Conservation (phyloP, 2,888 invertebrate species). For the Volucella inflata region DNA sequence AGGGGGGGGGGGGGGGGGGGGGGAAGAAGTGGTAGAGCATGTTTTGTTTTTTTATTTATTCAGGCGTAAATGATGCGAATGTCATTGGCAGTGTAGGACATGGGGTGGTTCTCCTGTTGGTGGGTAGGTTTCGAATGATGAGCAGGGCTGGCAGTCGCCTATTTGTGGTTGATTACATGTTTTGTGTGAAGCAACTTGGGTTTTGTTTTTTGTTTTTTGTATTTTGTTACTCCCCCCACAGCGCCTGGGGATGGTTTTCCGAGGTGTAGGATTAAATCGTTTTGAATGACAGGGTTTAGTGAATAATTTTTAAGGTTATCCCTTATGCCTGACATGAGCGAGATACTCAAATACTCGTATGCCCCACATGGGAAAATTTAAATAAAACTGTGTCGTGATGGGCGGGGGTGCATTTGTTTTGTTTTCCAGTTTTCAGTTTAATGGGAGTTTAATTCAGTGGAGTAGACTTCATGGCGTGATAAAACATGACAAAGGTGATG, state of each 20-base stretch:
- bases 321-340: too few relatives aligned
- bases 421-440: conserved; percentile 45
- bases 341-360: conserved; percentile 17
- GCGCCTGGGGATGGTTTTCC: background rate
- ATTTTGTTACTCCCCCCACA: background rate
- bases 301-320: conserved; percentile 56
- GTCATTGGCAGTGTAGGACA: background rate
- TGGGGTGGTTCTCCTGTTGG: background rate
- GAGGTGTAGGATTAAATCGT: conserved; percentile 62
- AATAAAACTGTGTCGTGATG: conserved; percentile 47
- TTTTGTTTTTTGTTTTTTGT: conserved; percentile 29
- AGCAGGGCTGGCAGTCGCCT: conserved; percentile 51
- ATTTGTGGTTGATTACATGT: conserved; percentile 59
- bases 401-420: conserved; percentile 13
- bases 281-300: conserved; percentile 68
- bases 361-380: conserved; percentile 40
- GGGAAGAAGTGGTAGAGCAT: background rate
- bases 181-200: conserved; percentile 35
- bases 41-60: conserved; percentile 60
- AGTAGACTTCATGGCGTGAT: conserved; percentile 55
- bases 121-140: conserved; percentile 38
- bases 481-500: conserved; percentile 52
- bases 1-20: background rate
- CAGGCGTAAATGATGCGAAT: conserved; percentile 37
- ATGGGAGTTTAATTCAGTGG: conserved; percentile 63